phyloP scores from a whole-genome alignment of 2,888 invertebrate genomes.

The Cacoxenus indagator region DNA sequence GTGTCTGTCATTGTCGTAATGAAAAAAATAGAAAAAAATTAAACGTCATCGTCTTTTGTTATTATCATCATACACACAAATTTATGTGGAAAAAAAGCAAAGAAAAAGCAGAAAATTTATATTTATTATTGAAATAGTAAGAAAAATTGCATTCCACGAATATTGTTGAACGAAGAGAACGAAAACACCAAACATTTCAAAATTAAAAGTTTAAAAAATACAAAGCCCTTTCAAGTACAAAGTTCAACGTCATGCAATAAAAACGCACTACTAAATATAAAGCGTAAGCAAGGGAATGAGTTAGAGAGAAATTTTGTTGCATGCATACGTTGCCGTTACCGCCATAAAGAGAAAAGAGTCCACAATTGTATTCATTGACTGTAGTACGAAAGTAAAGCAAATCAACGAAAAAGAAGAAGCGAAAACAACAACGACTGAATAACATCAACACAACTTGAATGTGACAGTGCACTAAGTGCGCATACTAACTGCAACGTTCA shows the following conservation, averaged over 20 bases:
- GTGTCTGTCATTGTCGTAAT: neutral
- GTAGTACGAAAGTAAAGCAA: constrained; percentile 1
- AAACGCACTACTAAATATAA: neutral
- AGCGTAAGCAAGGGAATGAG: neutral
- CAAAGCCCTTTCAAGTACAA: neutral
- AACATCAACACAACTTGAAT: neutral
- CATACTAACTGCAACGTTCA: neutral
- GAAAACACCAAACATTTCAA: constrained; percentile 1
- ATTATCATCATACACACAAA: neutral
- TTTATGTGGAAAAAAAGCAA: neutral
- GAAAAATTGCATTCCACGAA: neutral
- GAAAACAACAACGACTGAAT: neutral
- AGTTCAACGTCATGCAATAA: constrained; percentile 14
- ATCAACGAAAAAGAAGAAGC: neutral
- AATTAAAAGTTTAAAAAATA: neutral
- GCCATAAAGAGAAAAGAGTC: neutral
- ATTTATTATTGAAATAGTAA: neutral
- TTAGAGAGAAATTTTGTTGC: neutral
- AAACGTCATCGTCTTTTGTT: constrained; percentile 12
- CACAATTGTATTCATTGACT: neutral
- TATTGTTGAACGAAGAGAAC: neutral
- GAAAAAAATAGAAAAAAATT: constrained; percentile 9
- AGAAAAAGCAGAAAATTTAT: neutral
- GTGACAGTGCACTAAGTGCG: neutral
- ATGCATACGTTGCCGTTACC: neutral